Base-by-base conservation (phyloP, 2,113 vertebrate genomes). In the Ailurus styani region DNA sequence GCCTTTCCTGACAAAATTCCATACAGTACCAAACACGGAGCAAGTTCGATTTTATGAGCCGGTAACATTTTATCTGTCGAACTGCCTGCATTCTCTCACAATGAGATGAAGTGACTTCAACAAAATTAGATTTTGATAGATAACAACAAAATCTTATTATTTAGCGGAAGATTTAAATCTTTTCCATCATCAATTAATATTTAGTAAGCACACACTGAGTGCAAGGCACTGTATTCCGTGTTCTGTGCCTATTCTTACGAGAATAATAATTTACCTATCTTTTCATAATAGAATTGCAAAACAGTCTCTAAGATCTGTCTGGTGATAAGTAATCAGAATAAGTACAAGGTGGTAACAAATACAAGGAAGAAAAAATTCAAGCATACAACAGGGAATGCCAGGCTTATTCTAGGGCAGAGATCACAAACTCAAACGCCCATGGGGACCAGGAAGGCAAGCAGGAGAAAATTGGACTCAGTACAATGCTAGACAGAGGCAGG, bases 121-220 rank as follows among this genome's bases (percentile, higher is more conserved):
- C 73, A 95, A 77, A 95, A 96, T 96, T 97, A 84, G 68, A 92
- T 79, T 97, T 81, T 85, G 31, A 93, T 55, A 84, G 83, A 64
- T 75, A 91, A 79, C 66, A 34, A 50, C 12, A 82, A 94, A 93
- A 93, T 85, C 37, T 64, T 93, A 68, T 52, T 90, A 75, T 92
- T 90, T 66, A 79, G 57, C 92, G 50, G 9, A 92, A 96, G 25
- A 87, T 90, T 92, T 84, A 82, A 81, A 81, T 95, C 73, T 50
- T 90, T 93, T 84, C 78, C 75, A 86, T 83, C 84, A 96, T 90
- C 90, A 88, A 73, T 93, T 84, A 96, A 79, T 81, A 75, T 64
- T 85, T 75, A 66, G 62, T 96, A 90, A 96, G 54, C 12, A 79
- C 47, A 62, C 21, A 23, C 0, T 60, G 57, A 93, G 50, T n/a